phyloP scores from a whole-genome alignment of 2,888 invertebrate genomes.

The Mesorhabditis belari region DNA sequence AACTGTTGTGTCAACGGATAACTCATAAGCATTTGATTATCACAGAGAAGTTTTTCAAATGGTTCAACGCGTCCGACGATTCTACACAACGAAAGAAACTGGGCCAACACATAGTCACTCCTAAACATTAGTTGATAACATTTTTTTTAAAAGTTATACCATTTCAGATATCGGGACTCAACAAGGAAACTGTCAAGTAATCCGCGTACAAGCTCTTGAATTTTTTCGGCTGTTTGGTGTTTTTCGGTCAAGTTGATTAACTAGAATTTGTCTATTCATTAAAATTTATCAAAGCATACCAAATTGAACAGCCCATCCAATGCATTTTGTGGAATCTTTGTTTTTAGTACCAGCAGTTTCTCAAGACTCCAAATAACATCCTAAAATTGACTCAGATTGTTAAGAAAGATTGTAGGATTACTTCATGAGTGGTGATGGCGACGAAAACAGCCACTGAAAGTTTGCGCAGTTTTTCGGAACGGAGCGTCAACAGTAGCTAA shows the following conservation, averaged over 20 bases:
- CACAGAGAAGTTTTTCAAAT: not conserved
- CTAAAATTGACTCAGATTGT: not conserved
- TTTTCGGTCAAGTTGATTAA: too few species aligned
- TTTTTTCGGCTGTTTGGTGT: not conserved
- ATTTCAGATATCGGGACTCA: not conserved
- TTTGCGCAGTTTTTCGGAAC: slow-evolving; percentile 27
- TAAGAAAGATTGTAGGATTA: not conserved
- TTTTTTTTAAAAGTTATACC: not conserved
- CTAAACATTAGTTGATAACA: not conserved
- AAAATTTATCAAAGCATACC: not conserved
- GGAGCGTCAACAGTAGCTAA: slow-evolving; percentile 18
- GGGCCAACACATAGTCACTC: not conserved
- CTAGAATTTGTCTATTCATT: too few species aligned
- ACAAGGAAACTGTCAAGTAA: not conserved
- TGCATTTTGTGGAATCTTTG: not conserved
- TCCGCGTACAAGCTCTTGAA: not conserved
- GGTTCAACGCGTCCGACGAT: not conserved
- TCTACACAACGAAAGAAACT: not conserved
- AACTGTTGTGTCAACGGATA: not conserved
- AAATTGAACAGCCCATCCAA: not conserved
- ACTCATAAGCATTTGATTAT: not conserved
- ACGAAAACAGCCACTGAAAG: slow-evolving; percentile 34
- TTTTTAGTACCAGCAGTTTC: not conserved
- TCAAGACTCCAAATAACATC: not conserved
- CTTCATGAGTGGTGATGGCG: slow-evolving; percentile 25